These are phyloP conservation scores for Thumatha senex DNA, from an alignment of 2,888 invertebrate genomes.

Conservation along the genomic window DNA sequence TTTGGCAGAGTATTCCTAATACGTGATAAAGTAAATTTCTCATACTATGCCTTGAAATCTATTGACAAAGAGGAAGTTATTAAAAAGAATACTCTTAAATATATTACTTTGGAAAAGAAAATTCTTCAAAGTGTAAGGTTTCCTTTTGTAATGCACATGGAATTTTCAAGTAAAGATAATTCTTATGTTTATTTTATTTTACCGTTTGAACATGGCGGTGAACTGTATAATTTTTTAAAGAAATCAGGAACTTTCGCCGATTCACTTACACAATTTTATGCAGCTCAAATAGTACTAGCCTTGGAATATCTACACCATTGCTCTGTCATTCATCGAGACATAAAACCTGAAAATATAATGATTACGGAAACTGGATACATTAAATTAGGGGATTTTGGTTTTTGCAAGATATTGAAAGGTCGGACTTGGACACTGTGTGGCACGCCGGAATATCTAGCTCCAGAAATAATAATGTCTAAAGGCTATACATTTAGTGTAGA, in stretches of 20 bases:
- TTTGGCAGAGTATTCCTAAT: constrained; percentile 92
- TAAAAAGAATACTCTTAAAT: constrained; percentile 91
- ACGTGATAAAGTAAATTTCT: constrained; percentile 83
- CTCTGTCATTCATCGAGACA: constrained; percentile 92
- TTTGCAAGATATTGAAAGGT: constrained; percentile 89
- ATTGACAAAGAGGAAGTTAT: constrained; percentile 92
- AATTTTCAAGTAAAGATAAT: constrained; percentile 92
- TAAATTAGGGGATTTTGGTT: constrained; percentile 95
- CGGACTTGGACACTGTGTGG: constrained; percentile 97
- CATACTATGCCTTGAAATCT: constrained; percentile 93
- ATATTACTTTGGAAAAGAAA: constrained; percentile 92
- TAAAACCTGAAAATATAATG: constrained; percentile 95
- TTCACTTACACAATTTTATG: constrained; percentile 91
- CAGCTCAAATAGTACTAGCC: constrained; percentile 93
- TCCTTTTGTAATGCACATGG: constrained; percentile 92
- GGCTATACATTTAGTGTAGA: constrained; percentile 96
- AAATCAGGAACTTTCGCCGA: constrained; percentile 86
- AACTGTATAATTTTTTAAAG: constrained; percentile 89
- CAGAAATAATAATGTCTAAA: constrained; percentile 93
- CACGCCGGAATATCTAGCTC: constrained; percentile 98
- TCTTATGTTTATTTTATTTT: constrained; percentile 91
- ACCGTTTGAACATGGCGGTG: constrained; percentile 93
- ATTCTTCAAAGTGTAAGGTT: constrained; percentile 92
- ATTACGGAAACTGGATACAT: constrained; percentile 89
- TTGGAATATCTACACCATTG: constrained; percentile 95